Percentiles rank a stretch among this genome's conserved stretches.
Conservation (phyloP, 2,888 invertebrate species). For the Proisotoma minuta region DNA sequence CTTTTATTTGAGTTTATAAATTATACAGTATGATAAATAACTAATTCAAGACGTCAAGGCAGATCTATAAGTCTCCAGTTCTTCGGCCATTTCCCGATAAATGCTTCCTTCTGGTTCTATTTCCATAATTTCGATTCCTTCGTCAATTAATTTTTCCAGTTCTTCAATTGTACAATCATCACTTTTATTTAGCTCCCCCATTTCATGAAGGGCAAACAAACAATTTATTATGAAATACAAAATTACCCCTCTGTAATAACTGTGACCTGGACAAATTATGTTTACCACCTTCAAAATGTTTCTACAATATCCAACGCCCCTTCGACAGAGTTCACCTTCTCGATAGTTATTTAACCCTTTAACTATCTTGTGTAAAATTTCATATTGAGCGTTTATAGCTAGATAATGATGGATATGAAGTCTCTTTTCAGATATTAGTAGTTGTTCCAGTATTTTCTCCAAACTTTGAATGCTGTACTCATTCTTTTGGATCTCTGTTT, state of each 20-base stretch:
- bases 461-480: slow-evolving; percentile 14
- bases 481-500: slow-evolving; percentile 13
- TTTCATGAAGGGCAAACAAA: slow-evolving; percentile 12
- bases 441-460: slow-evolving; percentile 10
- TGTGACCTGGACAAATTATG: slow-evolving; percentile 18
- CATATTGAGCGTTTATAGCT: slow-evolving; percentile 23
- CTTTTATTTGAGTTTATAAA: too few species aligned
- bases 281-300: slow-evolving; percentile 23
- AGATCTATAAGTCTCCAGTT: slow-evolving; percentile 2
- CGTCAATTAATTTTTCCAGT: slow-evolving; percentile 16
- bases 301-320: slow-evolving; percentile 16
- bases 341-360: slow-evolving; percentile 15
- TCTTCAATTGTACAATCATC: background rate
- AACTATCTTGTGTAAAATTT: slow-evolving; percentile 24
- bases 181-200: background rate
- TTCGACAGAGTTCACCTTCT: slow-evolving; percentile 14
- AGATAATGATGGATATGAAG: slow-evolving; percentile 29
- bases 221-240: slow-evolving; percentile 22
- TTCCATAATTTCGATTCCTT: slow-evolving; percentile 23
- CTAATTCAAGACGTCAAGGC: too few species aligned
- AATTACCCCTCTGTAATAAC: slow-evolving; percentile 23
- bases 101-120: slow-evolving; percentile 23
- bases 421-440: slow-evolving; percentile 10
- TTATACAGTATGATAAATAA: too few species aligned
- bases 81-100: slow-evolving; percentile 19